Evolutionary conservation across 2,888 invertebrate genomes (phyloP).

Genomic region (Cantharis rustica): DNA sequence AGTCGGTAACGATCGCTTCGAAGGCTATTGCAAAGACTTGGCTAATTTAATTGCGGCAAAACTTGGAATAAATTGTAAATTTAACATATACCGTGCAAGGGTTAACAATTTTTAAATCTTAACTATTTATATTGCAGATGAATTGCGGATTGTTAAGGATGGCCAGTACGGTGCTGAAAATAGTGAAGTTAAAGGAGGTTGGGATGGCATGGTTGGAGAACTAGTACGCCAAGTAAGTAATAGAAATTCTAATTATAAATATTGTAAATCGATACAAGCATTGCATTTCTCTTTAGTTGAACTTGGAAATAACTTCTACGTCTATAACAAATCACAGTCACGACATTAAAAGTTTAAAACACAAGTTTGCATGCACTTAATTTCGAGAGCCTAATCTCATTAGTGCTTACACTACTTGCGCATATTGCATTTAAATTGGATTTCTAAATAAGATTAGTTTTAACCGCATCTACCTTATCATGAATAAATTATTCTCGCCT

Average conservation of each 20-base stretch:
- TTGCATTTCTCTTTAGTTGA: constrained; percentile 19
- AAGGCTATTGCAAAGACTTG: constrained; percentile 93
- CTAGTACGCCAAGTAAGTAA: constrained; percentile 79
- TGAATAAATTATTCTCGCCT: neutral
- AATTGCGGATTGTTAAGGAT: constrained; percentile 83
- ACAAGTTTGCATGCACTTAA: constrained; percentile 2
- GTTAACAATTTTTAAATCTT: constrained; percentile 4
- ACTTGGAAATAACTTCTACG: constrained; percentile 9
- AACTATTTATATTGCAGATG: constrained; percentile 65
- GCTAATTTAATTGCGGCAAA: constrained; percentile 80
- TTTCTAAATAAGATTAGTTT: constrained; percentile 4
- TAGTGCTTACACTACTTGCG: neutral
- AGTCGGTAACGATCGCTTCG: constrained; percentile 77
- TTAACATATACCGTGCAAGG: constrained; percentile 6
- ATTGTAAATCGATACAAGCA: constrained; percentile 41
- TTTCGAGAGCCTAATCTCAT: neutral
- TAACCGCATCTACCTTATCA: neutral
- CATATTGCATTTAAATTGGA: constrained; percentile 2
- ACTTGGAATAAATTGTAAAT: constrained; percentile 85
- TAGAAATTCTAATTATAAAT: constrained; percentile 36
- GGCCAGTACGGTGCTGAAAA: constrained; percentile 82
- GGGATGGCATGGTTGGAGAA: constrained; percentile 90
- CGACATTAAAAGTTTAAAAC: constrained; percentile 1
- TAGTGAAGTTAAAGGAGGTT: constrained; percentile 73
- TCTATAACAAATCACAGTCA: neutral